Evolutionary conservation across 1,140 invertebrate species (phyloP).

Genomic region (Aphidius gifuensis): DNA sequence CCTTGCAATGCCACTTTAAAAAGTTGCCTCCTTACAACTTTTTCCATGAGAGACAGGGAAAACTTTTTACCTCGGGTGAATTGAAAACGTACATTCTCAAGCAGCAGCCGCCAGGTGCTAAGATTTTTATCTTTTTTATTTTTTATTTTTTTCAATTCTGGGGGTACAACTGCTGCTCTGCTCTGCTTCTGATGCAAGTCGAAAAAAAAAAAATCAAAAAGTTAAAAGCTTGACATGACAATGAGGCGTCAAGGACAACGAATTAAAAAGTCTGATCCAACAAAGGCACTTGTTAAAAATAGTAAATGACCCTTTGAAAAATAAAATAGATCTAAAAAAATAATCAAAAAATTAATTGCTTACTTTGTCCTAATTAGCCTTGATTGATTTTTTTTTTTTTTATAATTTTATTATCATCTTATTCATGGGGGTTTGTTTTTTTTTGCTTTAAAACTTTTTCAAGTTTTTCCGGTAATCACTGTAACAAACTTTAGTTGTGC

Average conservation of each 20-base stretch:
- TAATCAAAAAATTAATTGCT: slow-evolving; percentile 4
- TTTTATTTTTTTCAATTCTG: slow-evolving; percentile 11
- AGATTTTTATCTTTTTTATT: slow-evolving; percentile 12
- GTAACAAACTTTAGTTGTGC: too few species aligned
- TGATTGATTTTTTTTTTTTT: neutral
- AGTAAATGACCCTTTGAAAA: neutral
- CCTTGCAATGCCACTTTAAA: slow-evolving; percentile 24
- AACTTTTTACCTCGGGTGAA: slow-evolving; percentile 20
- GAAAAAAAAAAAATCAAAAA: slow-evolving; percentile 17
- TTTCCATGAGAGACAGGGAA: slow-evolving; percentile 4
- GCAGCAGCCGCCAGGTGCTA: slow-evolving; percentile 22
- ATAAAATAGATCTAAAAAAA: neutral
- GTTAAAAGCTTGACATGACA: neutral
- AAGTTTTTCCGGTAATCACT: too few species aligned
- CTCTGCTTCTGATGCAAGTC: too few species aligned
- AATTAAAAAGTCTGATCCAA: slow-evolving; percentile 25
- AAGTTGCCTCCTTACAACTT: slow-evolving; percentile 21
- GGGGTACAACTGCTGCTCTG: neutral
- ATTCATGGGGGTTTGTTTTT: neutral
- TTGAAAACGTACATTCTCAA: slow-evolving; percentile 25
- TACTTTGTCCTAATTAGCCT: slow-evolving; percentile 7
- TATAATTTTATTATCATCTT: neutral
- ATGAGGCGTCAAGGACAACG: slow-evolving; percentile 13
- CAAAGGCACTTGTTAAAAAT: slow-evolving; percentile 18
- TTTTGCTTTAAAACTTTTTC: neutral